These are phyloP conservation scores for Lobophora halterata DNA, from an alignment of 2,888 invertebrate genomes.

Conservation along the genomic window DNA sequence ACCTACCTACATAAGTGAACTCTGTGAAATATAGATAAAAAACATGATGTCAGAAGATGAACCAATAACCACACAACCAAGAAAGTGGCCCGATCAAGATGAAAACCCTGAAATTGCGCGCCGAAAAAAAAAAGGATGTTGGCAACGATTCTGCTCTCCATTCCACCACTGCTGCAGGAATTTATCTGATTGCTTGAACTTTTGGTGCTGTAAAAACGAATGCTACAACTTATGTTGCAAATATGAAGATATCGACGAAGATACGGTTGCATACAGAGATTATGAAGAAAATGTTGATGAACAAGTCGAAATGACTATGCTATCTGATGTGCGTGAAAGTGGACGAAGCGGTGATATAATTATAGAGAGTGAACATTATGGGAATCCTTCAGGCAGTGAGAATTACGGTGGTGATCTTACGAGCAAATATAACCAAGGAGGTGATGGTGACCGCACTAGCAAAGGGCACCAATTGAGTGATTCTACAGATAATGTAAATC, in stretches of 20 bases:
- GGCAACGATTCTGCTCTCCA: slow-evolving; percentile 9
- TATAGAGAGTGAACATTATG: background rate
- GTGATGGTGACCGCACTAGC: too few species aligned
- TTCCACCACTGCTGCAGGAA: slow-evolving; percentile 6
- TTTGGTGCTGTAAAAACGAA: slow-evolving; percentile 17
- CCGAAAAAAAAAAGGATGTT: background rate
- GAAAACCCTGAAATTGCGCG: background rate
- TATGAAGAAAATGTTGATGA: background rate
- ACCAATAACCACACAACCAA: slow-evolving; percentile 2
- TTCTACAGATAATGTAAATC: too few species aligned
- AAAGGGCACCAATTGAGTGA: too few species aligned
- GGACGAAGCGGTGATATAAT: background rate
- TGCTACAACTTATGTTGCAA: slow-evolving; percentile 17
- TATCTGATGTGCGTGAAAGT: background rate
- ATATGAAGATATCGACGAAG: slow-evolving; percentile 2
- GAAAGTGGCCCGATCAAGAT: background rate
- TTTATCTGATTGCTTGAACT: slow-evolving; percentile 9
- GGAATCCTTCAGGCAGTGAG: slow-evolving; percentile 1
- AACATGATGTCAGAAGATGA: slow-evolving; percentile 1
- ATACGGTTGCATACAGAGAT: background rate
- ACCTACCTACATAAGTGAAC: too few species aligned
- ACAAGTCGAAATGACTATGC: slow-evolving; percentile 2
- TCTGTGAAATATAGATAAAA: too few species aligned
- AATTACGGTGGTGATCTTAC: background rate
- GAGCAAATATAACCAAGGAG: slow-evolving; percentile 1